A percentile compares a stretch with the other conserved stretches of the same genome.
These are phyloP conservation scores for Notolabrus celidotus DNA, from an alignment of 2,797 vertebrate genomes.

Conservation along the genomic window DNA sequence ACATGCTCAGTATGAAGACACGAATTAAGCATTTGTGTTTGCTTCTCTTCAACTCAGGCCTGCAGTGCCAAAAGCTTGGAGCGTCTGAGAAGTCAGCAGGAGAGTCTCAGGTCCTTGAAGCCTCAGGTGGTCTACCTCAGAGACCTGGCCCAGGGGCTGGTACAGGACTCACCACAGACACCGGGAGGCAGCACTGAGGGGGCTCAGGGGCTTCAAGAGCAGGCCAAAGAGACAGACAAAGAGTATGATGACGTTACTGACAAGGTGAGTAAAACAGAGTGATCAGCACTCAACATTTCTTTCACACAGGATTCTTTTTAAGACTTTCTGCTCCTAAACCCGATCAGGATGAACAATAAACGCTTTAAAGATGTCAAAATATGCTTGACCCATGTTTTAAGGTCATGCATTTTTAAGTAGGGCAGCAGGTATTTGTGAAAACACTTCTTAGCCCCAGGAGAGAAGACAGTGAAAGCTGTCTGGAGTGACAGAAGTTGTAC, in stretches of 20 bases:
- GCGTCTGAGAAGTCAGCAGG: conserved; percentile 92
- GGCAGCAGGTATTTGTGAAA: not conserved
- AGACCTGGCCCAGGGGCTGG: conserved; percentile 92
- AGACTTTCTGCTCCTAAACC: too few relatives aligned
- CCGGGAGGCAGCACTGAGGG: conserved; percentile 78
- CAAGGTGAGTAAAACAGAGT: conserved; percentile 80
- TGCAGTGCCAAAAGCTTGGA: conserved; percentile 97
- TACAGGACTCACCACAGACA: conserved; percentile 91
- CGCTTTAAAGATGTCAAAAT: conserved; percentile 6
- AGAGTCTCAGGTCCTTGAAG: conserved; percentile 89
- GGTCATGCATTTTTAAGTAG: conserved; percentile 11
- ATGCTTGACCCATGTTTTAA: conserved; percentile 10
- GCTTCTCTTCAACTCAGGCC: conserved; percentile 78
- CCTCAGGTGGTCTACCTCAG: conserved; percentile 94
- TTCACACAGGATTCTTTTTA: not conserved
- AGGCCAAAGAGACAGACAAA: conserved; percentile 87
- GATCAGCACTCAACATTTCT: not conserved
- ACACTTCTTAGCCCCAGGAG: not conserved
- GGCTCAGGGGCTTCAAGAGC: conserved; percentile 86
- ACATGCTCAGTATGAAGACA: not conserved
- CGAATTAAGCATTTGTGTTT: not conserved
- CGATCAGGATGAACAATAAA: too few relatives aligned
- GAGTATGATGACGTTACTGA: conserved; percentile 88
- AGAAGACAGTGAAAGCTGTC: conserved; percentile 16
- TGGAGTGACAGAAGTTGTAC: conserved; percentile 26